Conservation (phyloP, 1,140 invertebrate species). For the Euglossa dilemma region DNA sequence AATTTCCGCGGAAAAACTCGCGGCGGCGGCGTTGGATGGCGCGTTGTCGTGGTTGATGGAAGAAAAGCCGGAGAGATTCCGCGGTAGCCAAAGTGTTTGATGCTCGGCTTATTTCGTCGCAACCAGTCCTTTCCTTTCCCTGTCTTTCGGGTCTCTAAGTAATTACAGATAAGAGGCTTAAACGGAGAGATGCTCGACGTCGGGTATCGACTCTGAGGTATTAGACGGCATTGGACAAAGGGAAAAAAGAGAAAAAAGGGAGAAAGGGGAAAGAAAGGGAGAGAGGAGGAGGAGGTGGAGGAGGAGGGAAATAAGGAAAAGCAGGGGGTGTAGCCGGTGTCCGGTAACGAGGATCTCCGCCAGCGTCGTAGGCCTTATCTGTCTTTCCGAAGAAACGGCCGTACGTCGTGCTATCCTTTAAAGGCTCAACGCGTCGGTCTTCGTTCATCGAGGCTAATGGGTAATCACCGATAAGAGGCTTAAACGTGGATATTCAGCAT, state of each 20-base stretch:
- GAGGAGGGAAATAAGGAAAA: too few relatives aligned
- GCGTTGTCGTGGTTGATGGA: too few relatives aligned
- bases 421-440: slow-evolving; percentile 2
- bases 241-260: background rate
- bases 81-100: slow-evolving; percentile 29
- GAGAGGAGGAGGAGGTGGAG: too few relatives aligned
- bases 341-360: slow-evolving; percentile 8
- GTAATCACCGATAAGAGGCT: slow-evolving; percentile 57
- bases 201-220: slow-evolving; percentile 13
- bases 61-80: background rate
- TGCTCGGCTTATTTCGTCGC: slow-evolving; percentile 6
- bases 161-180: slow-evolving; percentile 47
- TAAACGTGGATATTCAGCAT: slow-evolving; percentile 51
- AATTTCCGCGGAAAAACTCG: slow-evolving; percentile 40
- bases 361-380: background rate
- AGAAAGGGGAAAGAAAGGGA: too few relatives aligned
- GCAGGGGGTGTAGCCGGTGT: background rate
- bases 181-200: background rate
- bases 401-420: background rate
- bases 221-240: background rate
- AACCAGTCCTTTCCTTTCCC: too few relatives aligned
- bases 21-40: background rate
- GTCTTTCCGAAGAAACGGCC: background rate
- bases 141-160: background rate
- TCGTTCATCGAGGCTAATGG: slow-evolving; percentile 38